Evolutionary conservation across 2,113 vertebrate species (phyloP), one percentile per base, ranked within the genome.

Genomic region (Carettochelys insculpta): DNA sequence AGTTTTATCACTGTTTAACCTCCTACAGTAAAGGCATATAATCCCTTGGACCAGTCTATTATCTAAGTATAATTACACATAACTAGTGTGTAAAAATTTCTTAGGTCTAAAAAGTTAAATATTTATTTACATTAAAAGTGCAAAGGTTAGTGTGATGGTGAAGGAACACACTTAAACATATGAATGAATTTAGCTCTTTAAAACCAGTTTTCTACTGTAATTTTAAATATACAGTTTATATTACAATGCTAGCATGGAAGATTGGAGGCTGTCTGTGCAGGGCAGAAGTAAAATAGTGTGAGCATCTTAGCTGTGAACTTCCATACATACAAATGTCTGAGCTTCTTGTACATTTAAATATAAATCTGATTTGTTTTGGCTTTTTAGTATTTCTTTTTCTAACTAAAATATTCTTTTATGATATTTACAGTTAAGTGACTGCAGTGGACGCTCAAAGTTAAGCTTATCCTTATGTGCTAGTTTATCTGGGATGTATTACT

Each of bases 151-250:
- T 16, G 27, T 10, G 48, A 52, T 34, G 13, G 73, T 48, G 48
- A 68, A 80, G 52, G n/a, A 45, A 8, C 9, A 45, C 11, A 25
- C 75, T 80, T 56, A 68, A 14, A 53, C 6, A 12, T 12, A n/a
- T 47, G 3, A 43, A 48, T 5, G 1, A 52, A 78, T 58, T 52
- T 29, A 45, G 29, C 0, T 0, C 13, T 53, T 34, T 41, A 41
- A 34, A 65, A 75, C 54, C 38, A 20, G 43, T n/a, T 48, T 54
- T 50, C 16, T 1, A 0, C 12, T 16, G 52, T 31, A 16, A n/a
- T n/a, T n/a, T n/a, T n/a, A n/a, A n/a, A n/a, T 53, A 34, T 68
- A 68, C n/a, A n/a, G n/a, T 48, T 87, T 58, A 34, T 45, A 9
- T 20, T 34, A 29, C 22, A 29, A 53, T 24, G 48, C 25, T 17